Evolutionary conservation across 1,140 invertebrate species (phyloP).

Genomic region (Eumaeus atala): DNA sequence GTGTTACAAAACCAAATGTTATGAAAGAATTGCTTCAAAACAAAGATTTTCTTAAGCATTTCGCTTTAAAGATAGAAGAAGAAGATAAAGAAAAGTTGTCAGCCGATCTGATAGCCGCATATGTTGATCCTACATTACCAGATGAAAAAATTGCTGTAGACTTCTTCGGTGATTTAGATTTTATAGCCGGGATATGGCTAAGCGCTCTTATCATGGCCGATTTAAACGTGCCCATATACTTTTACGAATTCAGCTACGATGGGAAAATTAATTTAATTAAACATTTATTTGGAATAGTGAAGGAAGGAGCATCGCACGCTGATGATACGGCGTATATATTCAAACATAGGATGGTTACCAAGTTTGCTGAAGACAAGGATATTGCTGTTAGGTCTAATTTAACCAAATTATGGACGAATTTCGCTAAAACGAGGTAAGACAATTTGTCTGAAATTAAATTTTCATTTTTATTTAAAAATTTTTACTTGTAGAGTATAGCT

Average conservation of each 20-base stretch:
- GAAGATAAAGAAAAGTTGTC: conserved; percentile 24
- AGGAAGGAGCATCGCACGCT: conserved; percentile 62
- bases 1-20: conserved; percentile 20
- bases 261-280: conserved; percentile 63
- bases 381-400: conserved; percentile 56
- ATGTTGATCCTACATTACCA: conserved; percentile 20
- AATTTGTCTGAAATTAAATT: conserved; percentile 2
- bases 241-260: conserved; percentile 63
- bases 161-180: conserved; percentile 60
- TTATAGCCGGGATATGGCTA: conserved; percentile 51
- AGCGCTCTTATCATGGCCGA: conserved; percentile 47
- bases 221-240: conserved; percentile 27
- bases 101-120: conserved; percentile 36
- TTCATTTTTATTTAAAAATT: no score
- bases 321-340: conserved; percentile 70
- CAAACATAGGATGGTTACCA: conserved; percentile 33
- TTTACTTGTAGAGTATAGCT: no score
- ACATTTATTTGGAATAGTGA: conserved; percentile 46
- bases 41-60: conserved; percentile 33
- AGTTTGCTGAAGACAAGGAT: conserved; percentile 50
- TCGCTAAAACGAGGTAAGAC: conserved; percentile 75
- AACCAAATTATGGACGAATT: conserved; percentile 75
- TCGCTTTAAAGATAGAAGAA: conserved; percentile 27
- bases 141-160: conserved; percentile 28
- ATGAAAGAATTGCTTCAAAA: conserved; percentile 25